phyloP scores from a whole-genome alignment of 2,113 vertebrate species.

The Nycticorax nycticorax region DNA sequence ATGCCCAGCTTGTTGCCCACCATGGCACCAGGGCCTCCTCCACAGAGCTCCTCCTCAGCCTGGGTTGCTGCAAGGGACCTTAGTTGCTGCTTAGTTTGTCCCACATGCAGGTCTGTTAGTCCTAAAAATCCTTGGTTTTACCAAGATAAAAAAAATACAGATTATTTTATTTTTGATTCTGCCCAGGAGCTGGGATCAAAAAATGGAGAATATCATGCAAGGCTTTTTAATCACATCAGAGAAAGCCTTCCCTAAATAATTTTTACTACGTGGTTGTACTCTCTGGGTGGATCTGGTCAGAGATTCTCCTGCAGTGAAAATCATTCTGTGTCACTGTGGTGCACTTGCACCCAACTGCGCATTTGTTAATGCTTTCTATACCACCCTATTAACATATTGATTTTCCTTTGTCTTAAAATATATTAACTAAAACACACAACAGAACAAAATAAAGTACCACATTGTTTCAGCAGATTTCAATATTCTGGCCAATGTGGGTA shows the following conservation, averaged over 20 bases:
- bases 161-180: background rate
- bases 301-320: background rate
- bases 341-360: background rate
- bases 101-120: background rate
- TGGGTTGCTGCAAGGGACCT: background rate
- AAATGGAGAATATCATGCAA: background rate
- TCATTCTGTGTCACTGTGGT: background rate
- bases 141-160: background rate
- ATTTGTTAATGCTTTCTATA: background rate
- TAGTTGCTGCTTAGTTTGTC: background rate
- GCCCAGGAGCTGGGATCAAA: background rate
- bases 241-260: background rate
- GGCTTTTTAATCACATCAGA: background rate
- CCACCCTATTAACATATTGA: fast-evolving
- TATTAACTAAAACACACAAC: background rate
- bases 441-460: background rate
- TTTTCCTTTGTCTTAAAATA: background rate
- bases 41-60: too few species aligned
- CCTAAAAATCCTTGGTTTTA: background rate
- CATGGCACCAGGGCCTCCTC: fast-evolving
- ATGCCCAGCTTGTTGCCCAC: background rate
- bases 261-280: background rate
- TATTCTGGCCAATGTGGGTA: background rate
- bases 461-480: background rate
- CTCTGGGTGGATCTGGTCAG: background rate